phyloP scores from a whole-genome alignment of 1,140 invertebrate species.

The Micrasema minimum region DNA sequence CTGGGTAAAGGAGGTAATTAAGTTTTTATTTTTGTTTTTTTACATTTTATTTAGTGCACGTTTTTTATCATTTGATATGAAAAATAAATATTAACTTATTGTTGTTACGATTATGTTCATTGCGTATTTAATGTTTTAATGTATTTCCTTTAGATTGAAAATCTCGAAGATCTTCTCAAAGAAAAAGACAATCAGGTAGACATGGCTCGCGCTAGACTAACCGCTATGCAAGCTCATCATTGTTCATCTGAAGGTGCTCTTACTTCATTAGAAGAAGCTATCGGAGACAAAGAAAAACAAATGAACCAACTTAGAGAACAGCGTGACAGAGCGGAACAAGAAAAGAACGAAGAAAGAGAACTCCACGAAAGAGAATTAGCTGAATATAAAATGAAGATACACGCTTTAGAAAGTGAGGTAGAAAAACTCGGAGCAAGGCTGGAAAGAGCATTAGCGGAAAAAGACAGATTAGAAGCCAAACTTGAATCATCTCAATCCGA shows the following conservation, averaged over 20 bases:
- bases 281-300: conserved; percentile 97
- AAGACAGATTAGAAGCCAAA: conserved; percentile 90
- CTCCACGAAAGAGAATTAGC: conserved; percentile 92
- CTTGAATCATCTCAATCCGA: conserved; percentile 92
- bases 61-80: background rate
- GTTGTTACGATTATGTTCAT: too few species aligned
- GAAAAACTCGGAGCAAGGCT: conserved; percentile 89
- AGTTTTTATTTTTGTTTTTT: conserved; percentile 18
- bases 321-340: conserved; percentile 94
- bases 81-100: too few species aligned
- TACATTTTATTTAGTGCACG: conserved; percentile 15
- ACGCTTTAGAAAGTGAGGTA: conserved; percentile 89
- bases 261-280: conserved; percentile 93
- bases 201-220: conserved; percentile 89
- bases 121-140: too few species aligned
- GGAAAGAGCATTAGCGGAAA: conserved; percentile 88
- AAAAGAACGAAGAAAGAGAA: conserved; percentile 95
- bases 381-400: conserved; percentile 95
- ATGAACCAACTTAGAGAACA: conserved; percentile 89
- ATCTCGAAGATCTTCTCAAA: conserved; percentile 94
- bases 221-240: conserved; percentile 92
- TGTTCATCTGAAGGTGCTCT: conserved; percentile 92
- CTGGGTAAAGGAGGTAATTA: conserved; percentile 8
- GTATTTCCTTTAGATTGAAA: conserved; percentile 88
- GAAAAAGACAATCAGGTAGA: conserved; percentile 99